Conservation (phyloP, 2,113 vertebrate genomes). For the Dipodomys spectabilis region DNA sequence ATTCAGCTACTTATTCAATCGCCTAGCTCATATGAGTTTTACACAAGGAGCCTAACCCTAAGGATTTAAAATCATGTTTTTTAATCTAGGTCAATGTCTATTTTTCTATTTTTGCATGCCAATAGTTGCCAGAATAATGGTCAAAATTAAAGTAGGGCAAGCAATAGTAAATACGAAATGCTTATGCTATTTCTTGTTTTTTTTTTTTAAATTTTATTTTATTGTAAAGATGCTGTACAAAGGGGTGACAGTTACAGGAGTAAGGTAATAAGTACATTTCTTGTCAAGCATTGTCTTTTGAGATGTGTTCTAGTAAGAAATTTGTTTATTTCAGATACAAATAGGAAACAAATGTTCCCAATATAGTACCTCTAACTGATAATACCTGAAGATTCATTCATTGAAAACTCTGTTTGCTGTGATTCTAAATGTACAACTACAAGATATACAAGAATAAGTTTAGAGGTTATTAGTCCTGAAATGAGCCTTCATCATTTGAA, state of each 20-base stretch:
- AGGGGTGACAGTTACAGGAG: no score
- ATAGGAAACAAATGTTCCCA: background rate
- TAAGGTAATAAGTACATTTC: no score
- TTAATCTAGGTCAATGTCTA: slow-evolving; percentile 38
- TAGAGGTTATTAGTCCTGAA: background rate
- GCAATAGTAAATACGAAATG: slow-evolving; percentile 11
- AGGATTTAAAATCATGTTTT: background rate
- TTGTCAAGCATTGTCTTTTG: background rate
- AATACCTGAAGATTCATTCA: background rate
- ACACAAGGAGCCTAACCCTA: slow-evolving; percentile 12
- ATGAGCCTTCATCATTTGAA: background rate
- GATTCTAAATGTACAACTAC: background rate
- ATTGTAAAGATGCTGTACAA: no score
- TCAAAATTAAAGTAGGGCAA: slow-evolving; percentile 40
- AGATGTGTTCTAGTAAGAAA: background rate
- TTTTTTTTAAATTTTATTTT: background rate
- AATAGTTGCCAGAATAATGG: slow-evolving; percentile 4
- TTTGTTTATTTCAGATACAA: background rate
- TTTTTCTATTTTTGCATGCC: slow-evolving; percentile 27
- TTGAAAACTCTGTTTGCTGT: background rate
- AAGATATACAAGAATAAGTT: background rate
- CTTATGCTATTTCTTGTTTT: background rate
- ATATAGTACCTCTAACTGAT: background rate
- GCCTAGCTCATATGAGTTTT: slow-evolving; percentile 5
- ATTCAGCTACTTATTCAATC: background rate